A percentile compares a stretch with the other conserved stretches of the same genome.
phyloP scores from a whole-genome alignment of 2,113 vertebrate species.

The Chroicocephalus ridibundus region DNA sequence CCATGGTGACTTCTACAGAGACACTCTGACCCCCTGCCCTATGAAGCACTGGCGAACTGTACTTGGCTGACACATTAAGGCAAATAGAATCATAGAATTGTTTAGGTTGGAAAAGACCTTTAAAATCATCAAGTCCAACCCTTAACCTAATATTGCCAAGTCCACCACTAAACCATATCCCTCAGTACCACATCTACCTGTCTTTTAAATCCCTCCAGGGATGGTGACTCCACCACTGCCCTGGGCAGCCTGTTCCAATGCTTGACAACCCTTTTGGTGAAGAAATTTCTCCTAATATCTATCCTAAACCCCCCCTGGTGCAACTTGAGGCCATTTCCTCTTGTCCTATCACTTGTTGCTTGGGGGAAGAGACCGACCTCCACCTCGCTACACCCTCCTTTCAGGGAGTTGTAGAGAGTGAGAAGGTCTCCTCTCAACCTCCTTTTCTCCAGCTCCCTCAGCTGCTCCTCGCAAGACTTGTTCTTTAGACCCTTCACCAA shows the following conservation, averaged over 20 bases:
- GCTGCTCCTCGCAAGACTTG: too few species aligned
- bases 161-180: not conserved
- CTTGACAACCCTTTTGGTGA: not conserved
- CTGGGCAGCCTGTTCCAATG: not conserved
- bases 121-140: not conserved
- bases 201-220: not conserved
- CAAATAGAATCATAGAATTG: not conserved
- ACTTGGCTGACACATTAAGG: not conserved
- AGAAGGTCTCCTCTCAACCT: too few species aligned
- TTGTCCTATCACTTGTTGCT: not conserved
- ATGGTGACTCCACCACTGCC: not conserved
- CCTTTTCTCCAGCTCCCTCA: too few species aligned
- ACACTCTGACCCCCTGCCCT: not conserved
- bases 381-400: too few species aligned
- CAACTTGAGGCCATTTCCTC: not conserved
- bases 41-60: rapidly evolving
- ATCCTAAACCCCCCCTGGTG: not conserved
- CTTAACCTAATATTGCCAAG: not conserved
- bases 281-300: not conserved
- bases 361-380: not conserved
- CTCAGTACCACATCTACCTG: not conserved
- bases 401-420: too few species aligned
- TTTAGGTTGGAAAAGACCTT: not conserved
- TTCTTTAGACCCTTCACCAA: too few species aligned
- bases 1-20: not conserved